These are phyloP conservation scores for Sula dactylatra DNA, from an alignment of 2,113 vertebrate species.

Conservation along the genomic window DNA sequence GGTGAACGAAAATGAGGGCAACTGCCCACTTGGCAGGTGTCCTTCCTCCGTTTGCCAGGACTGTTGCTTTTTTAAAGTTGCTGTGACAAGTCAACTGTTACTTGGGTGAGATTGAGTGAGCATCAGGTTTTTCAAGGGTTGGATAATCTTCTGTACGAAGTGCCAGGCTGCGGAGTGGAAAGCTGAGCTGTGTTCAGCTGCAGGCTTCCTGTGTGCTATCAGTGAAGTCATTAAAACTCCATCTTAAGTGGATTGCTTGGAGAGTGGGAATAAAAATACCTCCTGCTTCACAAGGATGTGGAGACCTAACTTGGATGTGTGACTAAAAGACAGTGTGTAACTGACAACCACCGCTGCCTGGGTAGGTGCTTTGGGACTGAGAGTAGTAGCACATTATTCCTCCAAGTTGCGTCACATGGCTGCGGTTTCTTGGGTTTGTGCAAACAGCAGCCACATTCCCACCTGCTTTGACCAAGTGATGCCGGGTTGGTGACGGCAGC, in stretches of 20 bases:
- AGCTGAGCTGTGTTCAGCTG: not conserved
- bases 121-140: not conserved
- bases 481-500: not conserved
- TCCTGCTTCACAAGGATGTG: not conserved
- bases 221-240: not conserved
- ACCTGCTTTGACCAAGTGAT: not conserved
- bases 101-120: not conserved
- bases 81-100: not conserved
- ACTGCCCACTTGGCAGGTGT: not conserved
- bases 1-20: not conserved
- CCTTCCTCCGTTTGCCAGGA: not conserved
- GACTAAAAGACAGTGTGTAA: not conserved
- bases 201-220: not conserved
- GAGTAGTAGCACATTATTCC: not conserved
- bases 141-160: not conserved
- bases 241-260: not conserved
- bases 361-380: not conserved
- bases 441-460: not conserved
- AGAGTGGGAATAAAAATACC: conserved; percentile 5
- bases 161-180: rapidly evolving
- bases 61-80: not conserved
- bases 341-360: not conserved
- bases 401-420: rapidly evolving
- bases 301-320: not conserved
- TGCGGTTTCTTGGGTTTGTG: not conserved